A percentile compares a stretch with the other conserved stretches of the same genome.
These are phyloP conservation scores for Nysson spinosus DNA, from an alignment of 2,888 invertebrate genomes.

Conservation along the genomic window DNA sequence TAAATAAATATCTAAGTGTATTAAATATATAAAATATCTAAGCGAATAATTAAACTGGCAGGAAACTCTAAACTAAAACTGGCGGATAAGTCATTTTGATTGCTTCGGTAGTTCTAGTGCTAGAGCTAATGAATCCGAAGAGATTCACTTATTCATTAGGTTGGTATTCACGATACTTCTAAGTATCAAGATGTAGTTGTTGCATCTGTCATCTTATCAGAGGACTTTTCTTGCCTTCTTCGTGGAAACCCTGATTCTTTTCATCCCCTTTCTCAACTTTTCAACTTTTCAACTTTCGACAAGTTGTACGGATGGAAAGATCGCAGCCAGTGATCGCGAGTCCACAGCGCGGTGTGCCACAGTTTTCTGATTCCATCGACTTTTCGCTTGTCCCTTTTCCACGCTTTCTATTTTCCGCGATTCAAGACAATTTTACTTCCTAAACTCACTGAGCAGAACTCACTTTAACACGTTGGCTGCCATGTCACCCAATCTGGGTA, in stretches of 20 bases:
- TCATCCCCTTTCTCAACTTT: no score
- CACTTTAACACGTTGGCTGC: no score
- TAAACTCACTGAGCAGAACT: no score
- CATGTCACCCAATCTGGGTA: no score
- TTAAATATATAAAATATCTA: no score
- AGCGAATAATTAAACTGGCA: no score
- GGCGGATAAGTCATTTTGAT: no score
- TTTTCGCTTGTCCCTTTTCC: conserved; percentile 19
- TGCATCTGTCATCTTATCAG: not conserved
- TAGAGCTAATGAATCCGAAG: not conserved
- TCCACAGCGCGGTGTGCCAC: conserved; percentile 4
- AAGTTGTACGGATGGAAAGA: conserved; percentile 13
- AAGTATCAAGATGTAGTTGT: not conserved
- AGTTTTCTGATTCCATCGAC: conserved; percentile 35
- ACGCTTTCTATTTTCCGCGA: conserved; percentile 2
- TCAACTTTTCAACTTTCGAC: conserved; percentile 13
- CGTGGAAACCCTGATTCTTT: no score
- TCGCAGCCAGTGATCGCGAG: conserved; percentile 7
- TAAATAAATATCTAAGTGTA: no score
- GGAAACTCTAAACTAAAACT: no score
- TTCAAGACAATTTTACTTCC: no score
- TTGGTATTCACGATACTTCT: conserved; percentile 24
- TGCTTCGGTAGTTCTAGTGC: not conserved
- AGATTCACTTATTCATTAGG: conserved; percentile 25
- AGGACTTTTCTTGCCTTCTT: conserved; percentile 7